Conservation (phyloP, 2,113 vertebrate genomes). For the Monarcha castaneiventris region DNA sequence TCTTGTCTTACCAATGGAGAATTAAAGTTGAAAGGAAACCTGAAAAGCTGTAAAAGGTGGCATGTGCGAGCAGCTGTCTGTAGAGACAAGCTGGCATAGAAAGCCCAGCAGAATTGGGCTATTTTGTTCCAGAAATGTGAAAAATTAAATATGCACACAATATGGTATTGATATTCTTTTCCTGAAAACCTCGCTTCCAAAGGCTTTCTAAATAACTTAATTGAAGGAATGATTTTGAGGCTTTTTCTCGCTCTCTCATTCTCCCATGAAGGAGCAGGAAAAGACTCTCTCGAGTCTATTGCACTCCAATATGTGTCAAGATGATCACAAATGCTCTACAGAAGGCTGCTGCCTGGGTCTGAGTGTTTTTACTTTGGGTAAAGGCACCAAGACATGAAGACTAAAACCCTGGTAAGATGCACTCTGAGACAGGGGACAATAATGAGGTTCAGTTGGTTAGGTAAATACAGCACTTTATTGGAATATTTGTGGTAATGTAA, state of each 20-base stretch:
- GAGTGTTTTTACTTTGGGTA: background rate
- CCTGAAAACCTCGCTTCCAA: background rate
- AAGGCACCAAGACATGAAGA: background rate
- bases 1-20: background rate
- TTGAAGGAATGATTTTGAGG: background rate
- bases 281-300: background rate
- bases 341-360: background rate
- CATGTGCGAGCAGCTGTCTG: background rate
- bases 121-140: constrained; percentile 3
- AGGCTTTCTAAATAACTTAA: background rate
- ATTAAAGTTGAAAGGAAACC: background rate
- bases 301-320: background rate
- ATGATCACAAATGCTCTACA: background rate
- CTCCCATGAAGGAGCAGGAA: background rate
- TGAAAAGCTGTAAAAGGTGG: background rate
- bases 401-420: background rate
- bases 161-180: background rate
- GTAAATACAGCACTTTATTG: background rate
- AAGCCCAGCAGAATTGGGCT: background rate
- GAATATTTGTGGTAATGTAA: background rate
- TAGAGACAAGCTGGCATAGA: background rate
- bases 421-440: background rate
- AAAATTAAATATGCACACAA: background rate
- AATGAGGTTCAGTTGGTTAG: background rate
- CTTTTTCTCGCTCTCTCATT: background rate